These are phyloP conservation scores for Hypanus sabinus DNA, from an alignment of 2,113 vertebrate species.

Conservation along the genomic window DNA sequence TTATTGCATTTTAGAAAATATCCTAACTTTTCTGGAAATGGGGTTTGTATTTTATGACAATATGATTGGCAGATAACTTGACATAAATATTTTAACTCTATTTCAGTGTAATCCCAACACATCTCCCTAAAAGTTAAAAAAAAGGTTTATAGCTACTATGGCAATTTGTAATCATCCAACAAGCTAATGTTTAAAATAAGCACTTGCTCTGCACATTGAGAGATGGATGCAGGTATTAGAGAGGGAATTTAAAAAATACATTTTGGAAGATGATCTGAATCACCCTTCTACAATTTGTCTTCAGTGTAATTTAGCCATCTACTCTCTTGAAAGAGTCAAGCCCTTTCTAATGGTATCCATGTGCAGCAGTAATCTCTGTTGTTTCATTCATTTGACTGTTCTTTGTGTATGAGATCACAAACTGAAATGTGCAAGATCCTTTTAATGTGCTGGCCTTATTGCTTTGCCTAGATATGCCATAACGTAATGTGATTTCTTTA, in stretches of 20 bases:
- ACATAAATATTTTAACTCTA: too few relatives aligned
- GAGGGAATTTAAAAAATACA: not conserved
- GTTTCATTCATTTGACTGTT: not conserved
- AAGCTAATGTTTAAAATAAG: not conserved
- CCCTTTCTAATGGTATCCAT: not conserved
- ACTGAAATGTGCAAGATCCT: not conserved
- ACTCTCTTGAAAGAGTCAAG: not conserved
- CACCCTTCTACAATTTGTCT: not conserved
- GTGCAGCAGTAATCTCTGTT: not conserved
- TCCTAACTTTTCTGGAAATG: too few relatives aligned
- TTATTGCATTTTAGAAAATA: too few relatives aligned
- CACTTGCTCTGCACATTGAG: not conserved
- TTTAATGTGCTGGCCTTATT: not conserved
- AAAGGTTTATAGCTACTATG: too few relatives aligned
- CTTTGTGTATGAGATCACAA: too few relatives aligned
- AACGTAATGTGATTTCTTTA: not conserved
- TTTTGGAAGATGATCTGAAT: not conserved
- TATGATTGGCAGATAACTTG: not conserved
- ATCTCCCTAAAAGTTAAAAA: too few relatives aligned
- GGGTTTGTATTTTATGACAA: not conserved
- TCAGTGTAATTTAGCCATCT: not conserved
- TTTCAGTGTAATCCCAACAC: too few relatives aligned
- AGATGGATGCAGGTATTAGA: not conserved
- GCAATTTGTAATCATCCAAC: not conserved
- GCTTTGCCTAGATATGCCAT: too few relatives aligned